phyloP scores from a whole-genome alignment of 2,888 invertebrate genomes.

The Eretmocerus hayati region DNA sequence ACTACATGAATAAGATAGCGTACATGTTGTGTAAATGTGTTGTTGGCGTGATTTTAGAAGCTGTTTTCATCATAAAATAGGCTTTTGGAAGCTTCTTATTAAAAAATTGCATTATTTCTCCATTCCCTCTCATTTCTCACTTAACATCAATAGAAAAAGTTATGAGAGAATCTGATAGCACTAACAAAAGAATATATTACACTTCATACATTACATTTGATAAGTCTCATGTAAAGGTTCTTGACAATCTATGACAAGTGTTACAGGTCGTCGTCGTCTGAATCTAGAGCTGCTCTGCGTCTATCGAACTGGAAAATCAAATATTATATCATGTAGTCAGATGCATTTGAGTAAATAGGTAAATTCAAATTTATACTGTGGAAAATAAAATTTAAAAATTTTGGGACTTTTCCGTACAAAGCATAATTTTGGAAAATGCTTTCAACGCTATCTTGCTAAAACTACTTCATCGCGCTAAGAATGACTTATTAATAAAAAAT shows the following conservation, averaged over 20 bases:
- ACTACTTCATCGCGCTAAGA: too few relatives aligned
- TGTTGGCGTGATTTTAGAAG: constrained; percentile 13
- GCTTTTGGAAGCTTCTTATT: too few relatives aligned
- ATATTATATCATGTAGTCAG: neutral
- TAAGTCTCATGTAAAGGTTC: neutral
- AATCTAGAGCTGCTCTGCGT: constrained; percentile 80
- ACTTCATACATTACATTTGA: constrained; percentile 10
- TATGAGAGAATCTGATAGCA: too few relatives aligned
- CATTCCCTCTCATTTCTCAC: too few relatives aligned
- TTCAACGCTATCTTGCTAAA: too few relatives aligned
- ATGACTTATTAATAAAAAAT: too few relatives aligned
- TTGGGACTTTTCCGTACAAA: neutral
- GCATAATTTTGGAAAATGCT: too few relatives aligned
- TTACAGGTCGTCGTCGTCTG: constrained; percentile 60
- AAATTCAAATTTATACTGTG: neutral
- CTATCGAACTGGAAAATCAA: constrained; percentile 65
- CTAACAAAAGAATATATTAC: too few relatives aligned
- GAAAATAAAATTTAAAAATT: constrained; percentile 1
- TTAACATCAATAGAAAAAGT: constrained; percentile 15
- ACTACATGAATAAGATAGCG: constrained; percentile 11
- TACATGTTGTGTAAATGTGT: constrained; percentile 14
- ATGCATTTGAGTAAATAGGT: too few relatives aligned
- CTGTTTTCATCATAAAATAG: too few relatives aligned
- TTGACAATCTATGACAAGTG: constrained; percentile 18
- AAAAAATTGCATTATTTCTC: too few relatives aligned